A percentile compares a stretch with the other conserved stretches of the same genome.
These are phyloP conservation scores for Astur gentilis DNA, from an alignment of 2,113 vertebrate genomes.

Conservation along the genomic window DNA sequence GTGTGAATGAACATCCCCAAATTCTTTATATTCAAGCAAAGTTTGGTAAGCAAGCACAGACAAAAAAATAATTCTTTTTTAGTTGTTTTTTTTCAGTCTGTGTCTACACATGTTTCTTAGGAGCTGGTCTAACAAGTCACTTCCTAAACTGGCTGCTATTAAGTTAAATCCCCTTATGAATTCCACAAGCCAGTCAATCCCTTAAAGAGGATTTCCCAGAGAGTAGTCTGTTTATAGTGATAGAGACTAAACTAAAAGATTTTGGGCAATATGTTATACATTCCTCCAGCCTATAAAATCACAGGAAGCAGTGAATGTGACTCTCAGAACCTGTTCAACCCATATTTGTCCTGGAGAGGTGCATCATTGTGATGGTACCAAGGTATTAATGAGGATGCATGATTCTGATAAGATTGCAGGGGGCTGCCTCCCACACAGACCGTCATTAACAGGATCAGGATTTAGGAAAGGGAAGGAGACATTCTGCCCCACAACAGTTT, in stretches of 20 bases:
- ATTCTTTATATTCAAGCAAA: not conserved
- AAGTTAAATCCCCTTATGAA: not conserved
- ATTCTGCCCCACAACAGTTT: not conserved
- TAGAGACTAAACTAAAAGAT: not conserved
- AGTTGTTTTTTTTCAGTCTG: not conserved
- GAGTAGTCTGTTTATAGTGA: not conserved
- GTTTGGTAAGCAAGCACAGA: not conserved
- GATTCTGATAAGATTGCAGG: not conserved
- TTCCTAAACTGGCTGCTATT: not conserved
- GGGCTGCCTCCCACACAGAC: not conserved
- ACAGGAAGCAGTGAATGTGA: not conserved
- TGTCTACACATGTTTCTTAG: not conserved
- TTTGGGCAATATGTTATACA: not conserved
- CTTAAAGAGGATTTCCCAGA: not conserved
- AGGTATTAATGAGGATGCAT: not conserved
- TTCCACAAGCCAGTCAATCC: not conserved
- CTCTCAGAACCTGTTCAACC: not conserved
- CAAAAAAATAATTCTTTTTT: not conserved
- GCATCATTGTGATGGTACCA: not conserved
- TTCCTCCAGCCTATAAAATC: not conserved
- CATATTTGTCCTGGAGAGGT: not conserved
- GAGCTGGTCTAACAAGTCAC: not conserved
- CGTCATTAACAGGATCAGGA: not conserved
- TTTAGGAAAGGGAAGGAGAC: not conserved
- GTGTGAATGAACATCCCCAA: not conserved